Evolutionary conservation across 2,888 invertebrate genomes (phyloP), one percentile per base, ranked within the genome.

Genomic region (Phyllotreta striolata): DNA sequence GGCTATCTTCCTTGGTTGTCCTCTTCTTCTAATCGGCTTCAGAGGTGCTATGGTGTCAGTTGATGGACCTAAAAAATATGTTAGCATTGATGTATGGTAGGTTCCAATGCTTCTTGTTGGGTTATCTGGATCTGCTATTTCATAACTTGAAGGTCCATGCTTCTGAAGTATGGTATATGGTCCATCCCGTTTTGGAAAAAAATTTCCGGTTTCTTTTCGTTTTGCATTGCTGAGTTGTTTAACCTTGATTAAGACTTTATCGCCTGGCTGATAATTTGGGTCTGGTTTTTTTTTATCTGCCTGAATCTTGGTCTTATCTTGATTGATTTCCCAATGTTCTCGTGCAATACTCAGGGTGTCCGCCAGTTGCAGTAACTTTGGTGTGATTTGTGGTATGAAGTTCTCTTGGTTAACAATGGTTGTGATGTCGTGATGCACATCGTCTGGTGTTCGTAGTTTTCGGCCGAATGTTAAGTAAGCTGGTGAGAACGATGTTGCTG

Each of bases 371-470:
- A 55, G 10, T 8, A 68, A 52, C 35, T 68, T 64, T 40, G 80
- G 81, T 1, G 76, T 75, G 5, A 75, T 70, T 49, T 76, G 72
- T 37, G 58, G 46, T 6, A 56, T 41, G 40, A 75, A 76, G 40
- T 64, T 64, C 12, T 64, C 64, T 8, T 39, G 9, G 1, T 56
- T 13, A 3, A 59, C 8, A n/a, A 47, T 10, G 1, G 8, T n/a
- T 3, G 46, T n/a, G 6, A 54, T 5, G 12, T 62, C 54, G n/a
- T 39, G n/a, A 12, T 55, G 12, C 12, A 74, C 72, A 38, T 80
- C 79, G 59, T 64, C n/a, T n/a, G n/a, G n/a, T n/a, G n/a, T n/a
- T n/a, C n/a, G n/a, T n/a, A n/a, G n/a, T n/a, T n/a, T n/a, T n/a
- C n/a, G n/a, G n/a, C n/a, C n/a, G n/a, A n/a, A n/a, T n/a, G n/a